Conservation (phyloP, 1,140 invertebrate species). For the Melipona quadrifasciata region DNA sequence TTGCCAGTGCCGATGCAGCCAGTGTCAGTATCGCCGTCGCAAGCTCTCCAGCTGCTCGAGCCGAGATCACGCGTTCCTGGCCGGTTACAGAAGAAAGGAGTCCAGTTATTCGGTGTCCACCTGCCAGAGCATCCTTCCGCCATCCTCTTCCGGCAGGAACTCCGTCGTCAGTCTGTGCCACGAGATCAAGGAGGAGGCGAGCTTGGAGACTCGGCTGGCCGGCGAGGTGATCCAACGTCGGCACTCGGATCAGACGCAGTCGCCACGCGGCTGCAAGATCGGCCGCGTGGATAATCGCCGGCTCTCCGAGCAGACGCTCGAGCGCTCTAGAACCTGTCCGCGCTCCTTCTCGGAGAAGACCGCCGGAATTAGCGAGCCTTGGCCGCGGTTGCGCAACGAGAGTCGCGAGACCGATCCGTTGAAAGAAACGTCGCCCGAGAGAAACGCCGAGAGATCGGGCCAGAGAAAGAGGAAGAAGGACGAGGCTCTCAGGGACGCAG, state of each 20-base stretch:
- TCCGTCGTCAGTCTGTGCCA: conserved; percentile 59
- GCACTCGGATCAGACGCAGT: conserved; percentile 67
- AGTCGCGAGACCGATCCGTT: background rate
- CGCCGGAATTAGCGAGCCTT: conserved; percentile 1
- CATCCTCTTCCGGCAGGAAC: conserved; percentile 66
- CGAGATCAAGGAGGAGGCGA: conserved; percentile 42
- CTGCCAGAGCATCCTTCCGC: conserved; percentile 68
- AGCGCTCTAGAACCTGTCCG: conserved; percentile 19
- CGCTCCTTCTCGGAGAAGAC: conserved; percentile 14
- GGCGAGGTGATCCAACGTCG: conserved; percentile 53
- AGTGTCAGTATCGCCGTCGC: conserved; percentile 53
- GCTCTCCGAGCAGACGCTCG: conserved; percentile 64
- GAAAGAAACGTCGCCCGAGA: conserved; percentile 15
- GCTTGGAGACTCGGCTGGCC: background rate
- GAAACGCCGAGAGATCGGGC: background rate
- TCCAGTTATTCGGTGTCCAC: conserved; percentile 71
- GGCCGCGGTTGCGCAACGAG: conserved; percentile 12
- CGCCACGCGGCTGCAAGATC: conserved; percentile 41
- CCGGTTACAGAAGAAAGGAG: conserved; percentile 62
- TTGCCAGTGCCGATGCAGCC: conserved; percentile 57
- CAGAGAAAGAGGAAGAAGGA: background rate
- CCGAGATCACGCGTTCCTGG: conserved; percentile 55
- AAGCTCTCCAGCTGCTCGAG: conserved; percentile 56
- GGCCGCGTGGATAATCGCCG: conserved; percentile 54
- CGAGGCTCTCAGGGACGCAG: background rate